These are phyloP conservation scores for Alentia gelatinosa DNA, from an alignment of 2,888 invertebrate genomes.

Conservation along the genomic window DNA sequence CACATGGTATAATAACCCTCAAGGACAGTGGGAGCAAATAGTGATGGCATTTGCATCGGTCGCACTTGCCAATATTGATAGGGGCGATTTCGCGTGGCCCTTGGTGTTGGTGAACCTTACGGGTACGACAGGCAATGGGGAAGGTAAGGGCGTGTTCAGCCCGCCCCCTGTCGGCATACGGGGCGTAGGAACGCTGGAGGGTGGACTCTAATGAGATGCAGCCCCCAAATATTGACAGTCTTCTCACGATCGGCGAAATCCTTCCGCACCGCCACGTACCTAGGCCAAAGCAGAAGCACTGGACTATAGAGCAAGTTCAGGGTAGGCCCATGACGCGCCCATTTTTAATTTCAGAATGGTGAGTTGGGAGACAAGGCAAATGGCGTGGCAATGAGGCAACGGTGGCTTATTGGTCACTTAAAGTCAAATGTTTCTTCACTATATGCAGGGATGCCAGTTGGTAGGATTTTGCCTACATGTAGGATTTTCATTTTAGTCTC, in stretches of 20 bases:
- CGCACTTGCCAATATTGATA: neutral
- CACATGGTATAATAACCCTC: neutral
- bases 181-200: neutral
- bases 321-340: too few relatives aligned
- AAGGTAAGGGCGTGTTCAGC: neutral
- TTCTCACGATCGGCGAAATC: neutral
- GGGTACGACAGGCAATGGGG: neutral
- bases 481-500: too few relatives aligned
- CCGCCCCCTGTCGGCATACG: neutral
- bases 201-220: neutral
- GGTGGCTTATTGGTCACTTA: too few relatives aligned
- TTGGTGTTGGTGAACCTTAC: neutral
- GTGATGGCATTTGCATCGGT: neutral
- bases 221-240: conserved; percentile 3
- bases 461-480: too few relatives aligned
- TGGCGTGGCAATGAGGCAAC: too few relatives aligned
- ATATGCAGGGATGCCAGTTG: neutral
- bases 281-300: neutral
- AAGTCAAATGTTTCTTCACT: too few relatives aligned
- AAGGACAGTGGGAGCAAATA: neutral
- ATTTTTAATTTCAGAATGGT: too few relatives aligned
- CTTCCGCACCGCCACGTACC: neutral
- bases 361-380: too few relatives aligned
- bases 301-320: too few relatives aligned
- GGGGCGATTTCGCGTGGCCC: neutral